These are phyloP conservation scores for Abrostola tripartita DNA, from an alignment of 2,888 invertebrate species.

Conservation along the genomic window DNA sequence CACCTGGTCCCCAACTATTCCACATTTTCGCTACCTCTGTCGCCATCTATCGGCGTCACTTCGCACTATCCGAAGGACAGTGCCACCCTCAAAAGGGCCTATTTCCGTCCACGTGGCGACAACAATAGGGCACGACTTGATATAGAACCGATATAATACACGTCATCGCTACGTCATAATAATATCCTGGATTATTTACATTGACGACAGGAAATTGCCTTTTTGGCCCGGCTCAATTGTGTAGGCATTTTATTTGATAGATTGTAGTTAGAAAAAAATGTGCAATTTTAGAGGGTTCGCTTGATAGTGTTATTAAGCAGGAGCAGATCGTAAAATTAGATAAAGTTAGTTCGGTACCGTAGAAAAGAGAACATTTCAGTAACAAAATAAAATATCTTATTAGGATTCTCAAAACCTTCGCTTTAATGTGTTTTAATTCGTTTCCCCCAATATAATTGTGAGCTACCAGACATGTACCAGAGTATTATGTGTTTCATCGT, in stretches of 20 bases:
- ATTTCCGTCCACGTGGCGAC: constrained; percentile 84
- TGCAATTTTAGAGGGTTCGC: constrained; percentile 14
- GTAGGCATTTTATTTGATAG: constrained; percentile 35
- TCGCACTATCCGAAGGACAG: constrained; percentile 43
- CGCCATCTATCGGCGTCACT: constrained; percentile 71
- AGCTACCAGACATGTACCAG: no score
- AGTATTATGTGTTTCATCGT: no score
- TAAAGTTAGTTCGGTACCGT: no score
- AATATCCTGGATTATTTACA: constrained; percentile 78
- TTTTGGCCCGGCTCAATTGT: constrained; percentile 55
- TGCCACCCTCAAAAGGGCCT: constrained; percentile 65
- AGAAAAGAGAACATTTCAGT: no score
- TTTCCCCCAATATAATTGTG: no score
- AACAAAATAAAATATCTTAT: no score
- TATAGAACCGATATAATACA: constrained; percentile 71
- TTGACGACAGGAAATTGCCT: constrained; percentile 81
- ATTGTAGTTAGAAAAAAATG: constrained; percentile 28
- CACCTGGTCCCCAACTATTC: background rate
- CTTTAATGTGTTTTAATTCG: no score
- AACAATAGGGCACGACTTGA: constrained; percentile 74
- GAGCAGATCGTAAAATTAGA: no score
- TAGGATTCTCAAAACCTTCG: no score
- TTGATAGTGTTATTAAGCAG: no score
- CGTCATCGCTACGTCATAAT: constrained; percentile 80
- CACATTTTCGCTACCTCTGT: constrained; percentile 4